A percentile compares a stretch with the other conserved stretches of the same genome.
phyloP scores from a whole-genome alignment of 2,888 invertebrate species.

The Isoperla grammatica region DNA sequence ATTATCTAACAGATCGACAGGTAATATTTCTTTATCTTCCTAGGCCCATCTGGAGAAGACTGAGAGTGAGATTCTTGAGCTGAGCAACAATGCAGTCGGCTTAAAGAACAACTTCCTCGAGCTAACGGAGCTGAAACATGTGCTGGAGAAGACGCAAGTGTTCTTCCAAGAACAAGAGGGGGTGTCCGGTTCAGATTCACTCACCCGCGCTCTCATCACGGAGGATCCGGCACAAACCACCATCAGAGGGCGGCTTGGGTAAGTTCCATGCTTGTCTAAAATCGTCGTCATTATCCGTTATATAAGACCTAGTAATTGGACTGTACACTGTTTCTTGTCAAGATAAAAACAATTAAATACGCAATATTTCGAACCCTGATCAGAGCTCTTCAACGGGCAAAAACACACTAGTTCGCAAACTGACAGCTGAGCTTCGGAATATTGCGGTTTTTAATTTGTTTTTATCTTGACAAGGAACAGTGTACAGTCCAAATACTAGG shows the following conservation, averaged over 20 bases:
- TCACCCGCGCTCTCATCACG: conserved; percentile 54
- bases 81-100: conserved; percentile 89
- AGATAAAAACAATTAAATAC: no score
- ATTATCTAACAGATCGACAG: no score
- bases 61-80: conserved; percentile 89
- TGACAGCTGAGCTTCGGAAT: no score
- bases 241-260: conserved; percentile 44
- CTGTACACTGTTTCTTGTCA: no score
- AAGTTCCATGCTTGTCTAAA: conserved; percentile 32
- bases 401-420: no score
- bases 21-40: conserved; percentile 35
- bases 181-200: conserved; percentile 54
- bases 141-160: conserved; percentile 85
- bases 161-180: conserved; percentile 83
- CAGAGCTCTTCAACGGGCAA: no score
- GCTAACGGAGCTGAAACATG: conserved; percentile 83
- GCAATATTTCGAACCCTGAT: no score
- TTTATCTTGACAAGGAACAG: no score
- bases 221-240: conserved; percentile 43
- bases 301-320: no score
- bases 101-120: conserved; percentile 88
- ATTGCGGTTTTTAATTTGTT: no score
- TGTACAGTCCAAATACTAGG: no score
- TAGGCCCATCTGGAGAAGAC: conserved; percentile 91
- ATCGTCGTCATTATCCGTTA: no score